Conservation (phyloP, 1,140 invertebrate species). For the Ceratosolen fusciceps region DNA sequence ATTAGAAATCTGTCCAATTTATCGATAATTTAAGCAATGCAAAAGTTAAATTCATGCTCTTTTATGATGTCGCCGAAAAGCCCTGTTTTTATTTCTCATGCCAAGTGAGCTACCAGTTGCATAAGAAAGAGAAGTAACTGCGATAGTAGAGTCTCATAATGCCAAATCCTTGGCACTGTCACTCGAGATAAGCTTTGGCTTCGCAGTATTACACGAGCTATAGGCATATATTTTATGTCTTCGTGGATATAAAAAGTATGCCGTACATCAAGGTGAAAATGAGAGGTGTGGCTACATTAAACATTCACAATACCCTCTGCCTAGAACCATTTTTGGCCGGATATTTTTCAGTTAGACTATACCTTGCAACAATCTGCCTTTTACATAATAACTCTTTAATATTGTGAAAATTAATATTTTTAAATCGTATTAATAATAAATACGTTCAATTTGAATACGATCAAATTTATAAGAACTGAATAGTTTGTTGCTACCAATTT, state of each 20-base stretch:
- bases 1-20: constrained; percentile 3
- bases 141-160: constrained; percentile 2
- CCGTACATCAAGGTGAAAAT: background rate
- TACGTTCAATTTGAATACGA: too few species aligned
- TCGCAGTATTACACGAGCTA: background rate
- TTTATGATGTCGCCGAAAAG: constrained; percentile 9
- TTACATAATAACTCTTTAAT: background rate
- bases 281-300: background rate
- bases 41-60: constrained; percentile 16
- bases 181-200: constrained; percentile 5
- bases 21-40: constrained; percentile 31
- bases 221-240: background rate
- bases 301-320: background rate
- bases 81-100: constrained; percentile 11
- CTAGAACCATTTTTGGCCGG: background rate
- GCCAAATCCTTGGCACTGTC: constrained; percentile 26
- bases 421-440: too few species aligned
- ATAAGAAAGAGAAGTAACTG: constrained; percentile 18
- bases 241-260: background rate
- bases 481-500: too few species aligned
- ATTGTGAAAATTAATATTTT: too few species aligned
- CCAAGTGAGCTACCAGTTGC: constrained; percentile 36
- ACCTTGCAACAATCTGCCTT: background rate
- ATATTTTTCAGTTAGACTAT: background rate
- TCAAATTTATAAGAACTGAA: too few species aligned